Evolutionary conservation across 1,140 invertebrate species (phyloP), one percentile per base, ranked within the genome.

Genomic region (Cotesia chilonis): DNA sequence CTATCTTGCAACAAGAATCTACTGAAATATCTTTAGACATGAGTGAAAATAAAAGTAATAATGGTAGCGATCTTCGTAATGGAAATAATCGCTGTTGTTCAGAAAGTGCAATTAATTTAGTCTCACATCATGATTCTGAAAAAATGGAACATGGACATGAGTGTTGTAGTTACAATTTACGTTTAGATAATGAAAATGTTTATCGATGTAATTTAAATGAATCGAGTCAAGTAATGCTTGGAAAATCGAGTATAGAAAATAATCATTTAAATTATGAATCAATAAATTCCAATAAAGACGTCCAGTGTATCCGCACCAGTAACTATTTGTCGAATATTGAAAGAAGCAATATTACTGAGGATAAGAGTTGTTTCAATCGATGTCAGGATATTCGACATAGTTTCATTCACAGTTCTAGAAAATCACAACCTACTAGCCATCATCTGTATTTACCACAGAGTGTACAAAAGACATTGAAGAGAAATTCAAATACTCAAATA

Each of bases 141-240:
- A 66, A 70, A 28, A 77, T 78, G 47, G 79, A 79, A 0, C 74
- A 74, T 4, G 74, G 63, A 35, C 54, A 71, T 35, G 68, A 69
- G 12, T 74, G 63, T 17, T 51, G 68, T 12, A 76, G 64, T 52
- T 76, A 76, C 72, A 63, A 47, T 73, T 12, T 69, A 14, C 64
- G 77, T 4, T 68, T 81, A 4, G 81, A 84, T 28, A 77, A 78
- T 59, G 78, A 80, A 28, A 82, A 78, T 41, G 12, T 74, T 4
- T 77, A 75, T 41, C 76, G 75, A 36, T 76, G 70, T 17, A 83
- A 82, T 71, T 66, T 80, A 66, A 85, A 82, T 68, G 75, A 83
- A 64, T 54, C 68, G 37, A 36, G 59, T 35, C 59, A 81, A 71
- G 68, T 74, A 36, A 65, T 76, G 74, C 41, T 78, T 0, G 59